Conservation (phyloP, 2,797 vertebrate genomes). For the Glossophaga mutica region DNA sequence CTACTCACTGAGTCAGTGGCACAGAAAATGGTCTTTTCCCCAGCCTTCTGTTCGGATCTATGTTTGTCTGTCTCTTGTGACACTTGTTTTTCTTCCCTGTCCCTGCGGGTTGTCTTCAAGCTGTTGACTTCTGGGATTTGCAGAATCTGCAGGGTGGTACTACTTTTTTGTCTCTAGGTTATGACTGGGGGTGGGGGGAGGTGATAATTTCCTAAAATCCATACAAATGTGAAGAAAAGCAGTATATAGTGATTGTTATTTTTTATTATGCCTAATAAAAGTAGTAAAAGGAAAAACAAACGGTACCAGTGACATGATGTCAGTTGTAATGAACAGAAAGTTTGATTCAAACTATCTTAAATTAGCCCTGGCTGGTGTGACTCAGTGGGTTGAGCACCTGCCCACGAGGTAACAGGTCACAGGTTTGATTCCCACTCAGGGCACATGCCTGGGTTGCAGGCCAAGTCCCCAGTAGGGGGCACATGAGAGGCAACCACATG, state of each 20-base stretch:
- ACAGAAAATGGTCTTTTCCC: neutral
- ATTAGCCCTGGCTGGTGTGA: neutral
- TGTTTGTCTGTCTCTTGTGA: neutral
- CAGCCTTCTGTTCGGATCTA: neutral
- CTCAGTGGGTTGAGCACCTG: no score
- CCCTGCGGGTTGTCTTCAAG: neutral
- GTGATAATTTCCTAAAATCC: neutral
- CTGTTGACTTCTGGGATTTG: neutral
- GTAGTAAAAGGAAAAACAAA: neutral
- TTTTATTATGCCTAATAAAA: neutral
- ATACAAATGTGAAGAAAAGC: neutral
- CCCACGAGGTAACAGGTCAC: no score
- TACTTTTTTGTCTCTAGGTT: neutral
- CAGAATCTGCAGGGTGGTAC: neutral
- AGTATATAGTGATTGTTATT: neutral
- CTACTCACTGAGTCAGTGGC: neutral
- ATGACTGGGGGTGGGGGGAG: neutral
- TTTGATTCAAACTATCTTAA: neutral
- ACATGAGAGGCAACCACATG: no score
- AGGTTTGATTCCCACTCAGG: no score
- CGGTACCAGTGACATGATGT: neutral
- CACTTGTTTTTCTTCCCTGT: neutral
- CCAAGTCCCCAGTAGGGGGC: no score
- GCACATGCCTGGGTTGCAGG: no score
- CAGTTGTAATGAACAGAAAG: neutral